phyloP scores from a whole-genome alignment of 2,113 vertebrate genomes.

The Cynoglossus semilaevis region DNA sequence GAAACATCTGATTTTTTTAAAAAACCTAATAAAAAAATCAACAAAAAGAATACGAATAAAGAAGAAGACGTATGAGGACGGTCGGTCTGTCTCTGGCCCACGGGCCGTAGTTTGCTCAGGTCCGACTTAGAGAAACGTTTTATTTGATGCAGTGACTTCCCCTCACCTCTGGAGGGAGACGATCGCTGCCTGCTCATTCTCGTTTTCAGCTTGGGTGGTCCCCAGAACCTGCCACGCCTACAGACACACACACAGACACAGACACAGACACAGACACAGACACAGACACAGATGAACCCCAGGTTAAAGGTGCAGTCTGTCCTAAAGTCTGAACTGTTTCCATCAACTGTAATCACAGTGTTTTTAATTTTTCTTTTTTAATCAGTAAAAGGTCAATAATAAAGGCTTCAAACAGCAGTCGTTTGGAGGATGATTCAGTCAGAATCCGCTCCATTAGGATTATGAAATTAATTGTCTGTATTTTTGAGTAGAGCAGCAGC shows the following conservation, averaged over 20 bases:
- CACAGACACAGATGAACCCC: slow-evolving; percentile 35
- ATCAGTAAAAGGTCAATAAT: too few relatives aligned
- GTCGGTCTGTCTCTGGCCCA: too few relatives aligned
- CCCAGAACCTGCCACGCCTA: slow-evolving; percentile 98
- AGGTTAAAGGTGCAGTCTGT: slow-evolving; percentile 14
- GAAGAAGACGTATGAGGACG: too few relatives aligned
- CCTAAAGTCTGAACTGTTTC: too few relatives aligned
- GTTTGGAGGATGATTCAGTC: too few relatives aligned
- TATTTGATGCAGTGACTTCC: slow-evolving; percentile 39
- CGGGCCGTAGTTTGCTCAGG: too few relatives aligned
- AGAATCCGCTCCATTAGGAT: slow-evolving; percentile 1
- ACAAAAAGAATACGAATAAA: too few relatives aligned
- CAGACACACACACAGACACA: slow-evolving; percentile 32
- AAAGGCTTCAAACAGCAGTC: too few relatives aligned
- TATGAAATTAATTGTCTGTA: slow-evolving; percentile 21
- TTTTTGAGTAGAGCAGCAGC: slow-evolving; percentile 21
- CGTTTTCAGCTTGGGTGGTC: slow-evolving; percentile 96
- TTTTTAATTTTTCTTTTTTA: not conserved
- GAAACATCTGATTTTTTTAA: too few relatives aligned
- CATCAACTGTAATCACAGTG: not conserved
- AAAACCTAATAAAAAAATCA: too few relatives aligned
- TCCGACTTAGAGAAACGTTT: too few relatives aligned
- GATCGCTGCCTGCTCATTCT: slow-evolving; percentile 96
- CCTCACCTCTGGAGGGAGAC: slow-evolving; percentile 96
- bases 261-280: slow-evolving; percentile 30